Evolutionary conservation across 2,113 vertebrate genomes (phyloP).

Genomic region (Sarotherodon lohbergeri): DNA sequence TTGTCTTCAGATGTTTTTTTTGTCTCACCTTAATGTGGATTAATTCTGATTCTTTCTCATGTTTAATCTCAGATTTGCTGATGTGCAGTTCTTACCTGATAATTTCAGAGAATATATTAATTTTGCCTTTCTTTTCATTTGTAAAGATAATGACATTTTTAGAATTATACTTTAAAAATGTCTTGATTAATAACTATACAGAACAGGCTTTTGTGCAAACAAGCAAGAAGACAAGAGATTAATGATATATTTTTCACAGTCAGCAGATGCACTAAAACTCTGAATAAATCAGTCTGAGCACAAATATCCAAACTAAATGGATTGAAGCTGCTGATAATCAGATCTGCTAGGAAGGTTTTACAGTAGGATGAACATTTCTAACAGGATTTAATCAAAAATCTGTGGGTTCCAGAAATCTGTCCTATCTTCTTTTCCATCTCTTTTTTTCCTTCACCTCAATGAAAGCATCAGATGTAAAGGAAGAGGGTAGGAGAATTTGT

Average conservation of each 20-base stretch:
- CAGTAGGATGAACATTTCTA: background rate
- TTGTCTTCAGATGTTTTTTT: background rate
- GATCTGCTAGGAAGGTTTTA: background rate
- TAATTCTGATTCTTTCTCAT: background rate
- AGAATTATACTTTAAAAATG: background rate
- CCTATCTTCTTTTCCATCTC: background rate
- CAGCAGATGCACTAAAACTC: too few relatives aligned
- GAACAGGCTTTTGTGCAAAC: too few relatives aligned
- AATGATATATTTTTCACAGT: too few relatives aligned
- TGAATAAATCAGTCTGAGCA: accelerated
- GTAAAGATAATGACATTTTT: accelerated
- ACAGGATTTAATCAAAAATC: accelerated
- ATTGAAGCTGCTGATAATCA: background rate
- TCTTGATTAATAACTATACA: background rate
- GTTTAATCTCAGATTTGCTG: too few relatives aligned
- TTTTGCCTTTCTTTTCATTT: background rate
- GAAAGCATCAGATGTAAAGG: background rate
- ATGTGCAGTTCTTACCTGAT: background rate
- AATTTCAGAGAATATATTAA: background rate
- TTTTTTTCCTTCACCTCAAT: background rate
- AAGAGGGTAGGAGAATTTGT: background rate
- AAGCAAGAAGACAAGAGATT: too few relatives aligned
- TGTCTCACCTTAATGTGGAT: background rate
- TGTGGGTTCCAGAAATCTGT: accelerated
- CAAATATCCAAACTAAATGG: background rate